Evolutionary conservation across 2,113 vertebrate species (phyloP).

Genomic region (Myrmophylax atrothorax): DNA sequence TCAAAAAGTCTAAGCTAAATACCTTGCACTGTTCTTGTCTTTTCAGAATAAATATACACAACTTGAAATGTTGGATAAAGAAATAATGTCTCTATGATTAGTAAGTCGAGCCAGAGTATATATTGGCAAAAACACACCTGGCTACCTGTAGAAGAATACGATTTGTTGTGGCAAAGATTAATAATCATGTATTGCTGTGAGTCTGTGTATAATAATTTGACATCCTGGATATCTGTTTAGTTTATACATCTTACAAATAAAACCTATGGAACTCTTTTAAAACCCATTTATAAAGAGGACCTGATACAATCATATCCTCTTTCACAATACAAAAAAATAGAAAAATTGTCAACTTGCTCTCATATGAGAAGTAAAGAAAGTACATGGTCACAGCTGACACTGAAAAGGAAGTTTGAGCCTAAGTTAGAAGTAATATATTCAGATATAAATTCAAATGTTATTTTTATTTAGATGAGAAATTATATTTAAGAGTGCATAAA

Average conservation of each 20-base stretch:
- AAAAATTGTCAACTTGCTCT: neutral
- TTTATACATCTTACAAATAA: neutral
- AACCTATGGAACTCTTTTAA: neutral
- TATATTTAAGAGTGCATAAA: neutral
- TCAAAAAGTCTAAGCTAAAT: constrained; percentile 41
- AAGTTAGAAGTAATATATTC: neutral
- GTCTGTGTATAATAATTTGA: neutral
- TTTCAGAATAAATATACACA: constrained; percentile 20
- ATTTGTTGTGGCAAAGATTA: neutral
- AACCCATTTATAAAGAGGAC: neutral
- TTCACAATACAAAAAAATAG: neutral
- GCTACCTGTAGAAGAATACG: neutral
- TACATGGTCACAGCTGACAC: neutral
- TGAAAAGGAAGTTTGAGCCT: neutral
- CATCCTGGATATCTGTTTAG: neutral
- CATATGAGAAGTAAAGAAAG: neutral
- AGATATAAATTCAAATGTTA: neutral
- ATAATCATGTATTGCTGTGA: neutral
- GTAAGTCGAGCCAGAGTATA: neutral
- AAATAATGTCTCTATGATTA: neutral
- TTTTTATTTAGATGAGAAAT: neutral
- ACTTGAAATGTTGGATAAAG: neutral
- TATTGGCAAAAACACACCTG: neutral
- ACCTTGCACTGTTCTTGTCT: neutral
- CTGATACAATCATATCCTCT: neutral